Evolutionary conservation across 2,797 vertebrate genomes (phyloP).

Genomic region (Psittacula derbiana): DNA sequence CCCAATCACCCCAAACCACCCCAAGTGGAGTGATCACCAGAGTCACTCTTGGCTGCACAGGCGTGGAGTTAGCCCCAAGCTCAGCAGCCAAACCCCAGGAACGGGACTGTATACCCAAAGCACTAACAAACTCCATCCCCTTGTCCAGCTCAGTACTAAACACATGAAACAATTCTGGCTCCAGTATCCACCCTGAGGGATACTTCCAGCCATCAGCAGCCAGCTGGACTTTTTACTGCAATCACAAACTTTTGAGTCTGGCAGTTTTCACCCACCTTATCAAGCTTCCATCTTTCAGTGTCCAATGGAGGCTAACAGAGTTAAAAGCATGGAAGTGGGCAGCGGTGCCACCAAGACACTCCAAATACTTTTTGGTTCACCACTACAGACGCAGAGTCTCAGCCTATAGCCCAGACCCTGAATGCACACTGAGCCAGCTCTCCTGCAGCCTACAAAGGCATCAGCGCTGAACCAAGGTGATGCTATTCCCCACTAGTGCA

Average conservation of each 20-base stretch:
- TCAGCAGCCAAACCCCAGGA: background rate
- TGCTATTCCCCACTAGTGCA: rapidly evolving
- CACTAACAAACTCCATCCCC: background rate
- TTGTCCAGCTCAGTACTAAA: background rate
- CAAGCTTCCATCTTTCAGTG: background rate
- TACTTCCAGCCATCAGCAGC: background rate
- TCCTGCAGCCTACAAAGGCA: background rate
- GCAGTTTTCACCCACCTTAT: background rate
- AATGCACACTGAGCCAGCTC: rapidly evolving
- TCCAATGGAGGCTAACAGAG: background rate
- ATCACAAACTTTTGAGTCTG: background rate
- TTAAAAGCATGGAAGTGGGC: background rate
- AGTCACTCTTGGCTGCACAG: background rate
- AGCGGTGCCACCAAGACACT: background rate
- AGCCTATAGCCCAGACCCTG: background rate
- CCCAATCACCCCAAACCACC: rapidly evolving
- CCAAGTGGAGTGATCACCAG: background rate
- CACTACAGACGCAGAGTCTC: rapidly evolving
- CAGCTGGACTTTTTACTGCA: background rate
- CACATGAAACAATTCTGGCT: background rate
- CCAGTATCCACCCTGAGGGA: background rate
- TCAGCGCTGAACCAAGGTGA: rapidly evolving
- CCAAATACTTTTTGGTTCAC: rapidly evolving
- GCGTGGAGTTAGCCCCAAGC: background rate
- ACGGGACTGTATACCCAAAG: background rate